Base-by-base conservation (phyloP, 92 coral and sea anemone genomes). In the Desmophyllum pertusum region DNA sequence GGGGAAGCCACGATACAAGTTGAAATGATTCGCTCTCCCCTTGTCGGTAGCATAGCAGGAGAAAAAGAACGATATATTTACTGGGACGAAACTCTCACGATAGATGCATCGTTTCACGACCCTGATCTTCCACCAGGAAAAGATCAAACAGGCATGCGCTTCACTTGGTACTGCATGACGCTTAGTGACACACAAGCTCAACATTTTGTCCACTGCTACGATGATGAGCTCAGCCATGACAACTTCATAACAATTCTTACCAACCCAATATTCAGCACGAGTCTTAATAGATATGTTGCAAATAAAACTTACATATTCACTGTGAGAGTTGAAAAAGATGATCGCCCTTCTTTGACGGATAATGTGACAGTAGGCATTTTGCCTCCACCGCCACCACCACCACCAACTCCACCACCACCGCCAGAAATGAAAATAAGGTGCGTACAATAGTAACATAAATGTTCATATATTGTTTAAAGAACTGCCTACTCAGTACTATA, bases 341-440 rank as follows among this genome's bases (percentile, higher is more conserved):
- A 46, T n/a, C 90, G 98, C 77, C 79, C 74, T 13, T 90, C 96
- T 65, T 86, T 78, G 73, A 36, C 73, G 38, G 84, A 76, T 39
- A 91, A 94, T 35, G 92, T 89, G 55, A 77, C 80, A 30, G 88
- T 96, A 33, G 75, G 90, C 38, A 88, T 96, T 29, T 80, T 88
- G 0, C 88, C 83, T 25, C 98, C 98, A 37, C 87, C 88, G 10
- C 98, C 98, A 8, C 98, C 96, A 0, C 73, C 73, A 11, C 73
- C 73, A 29, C 35, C 65, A 11, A 27, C 65, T 0, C 87, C 81
- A 17, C 98, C 98, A 30, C 87, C 88, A 17, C 98, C 98, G 6
- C 98, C 96, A 33, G 39, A 61, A 69, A 91, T 96, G 85, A 76
- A 75, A n/a, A 92, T 96, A 82, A 89, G 91, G 98, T 96, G 71